Evolutionary conservation across 2,888 invertebrate species (phyloP).

Genomic region (Pterostichus niger): DNA sequence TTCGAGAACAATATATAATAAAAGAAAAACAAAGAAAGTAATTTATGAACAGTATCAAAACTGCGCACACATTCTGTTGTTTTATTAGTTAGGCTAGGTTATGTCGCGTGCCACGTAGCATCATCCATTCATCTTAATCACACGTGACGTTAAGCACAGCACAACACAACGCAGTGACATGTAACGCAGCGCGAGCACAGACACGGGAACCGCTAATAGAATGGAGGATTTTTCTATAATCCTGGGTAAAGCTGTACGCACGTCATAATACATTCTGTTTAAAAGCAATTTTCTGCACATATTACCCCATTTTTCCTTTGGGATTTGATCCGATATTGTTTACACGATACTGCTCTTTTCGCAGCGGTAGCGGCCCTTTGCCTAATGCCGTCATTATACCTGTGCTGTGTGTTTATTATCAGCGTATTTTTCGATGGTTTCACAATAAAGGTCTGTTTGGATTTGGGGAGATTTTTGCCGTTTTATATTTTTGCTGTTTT

Average conservation of each 20-base stretch:
- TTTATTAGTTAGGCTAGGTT: conserved; percentile 4
- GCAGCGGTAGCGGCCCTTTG: conserved; percentile 22
- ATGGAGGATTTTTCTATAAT: conserved; percentile 72
- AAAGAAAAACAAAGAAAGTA: no score
- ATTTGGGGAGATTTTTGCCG: conserved; percentile 18
- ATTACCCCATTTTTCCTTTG: conserved; percentile 73
- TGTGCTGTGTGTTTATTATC: conserved; percentile 47
- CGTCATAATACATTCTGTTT: conserved; percentile 75
- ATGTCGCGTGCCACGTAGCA: not conserved
- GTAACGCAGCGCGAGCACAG: not conserved
- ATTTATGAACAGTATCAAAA: no score
- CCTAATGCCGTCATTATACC: conserved; percentile 58
- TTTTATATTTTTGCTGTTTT: conserved; percentile 10
- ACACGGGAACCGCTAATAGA: conserved; percentile 15
- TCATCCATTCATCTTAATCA: conserved; percentile 73
- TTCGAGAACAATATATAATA: no score
- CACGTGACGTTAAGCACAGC: conserved; percentile 71
- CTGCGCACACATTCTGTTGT: not conserved
- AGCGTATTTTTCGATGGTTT: conserved; percentile 19
- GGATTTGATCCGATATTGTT: conserved; percentile 54
- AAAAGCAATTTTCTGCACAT: conserved; percentile 76
- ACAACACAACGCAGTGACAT: conserved; percentile 71
- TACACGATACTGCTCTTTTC: conserved; percentile 60
- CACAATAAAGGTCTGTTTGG: not conserved
- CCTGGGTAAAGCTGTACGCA: conserved; percentile 69